Evolutionary conservation across 1,140 invertebrate species (phyloP).

Genomic region (Wiebesia pumilae): DNA sequence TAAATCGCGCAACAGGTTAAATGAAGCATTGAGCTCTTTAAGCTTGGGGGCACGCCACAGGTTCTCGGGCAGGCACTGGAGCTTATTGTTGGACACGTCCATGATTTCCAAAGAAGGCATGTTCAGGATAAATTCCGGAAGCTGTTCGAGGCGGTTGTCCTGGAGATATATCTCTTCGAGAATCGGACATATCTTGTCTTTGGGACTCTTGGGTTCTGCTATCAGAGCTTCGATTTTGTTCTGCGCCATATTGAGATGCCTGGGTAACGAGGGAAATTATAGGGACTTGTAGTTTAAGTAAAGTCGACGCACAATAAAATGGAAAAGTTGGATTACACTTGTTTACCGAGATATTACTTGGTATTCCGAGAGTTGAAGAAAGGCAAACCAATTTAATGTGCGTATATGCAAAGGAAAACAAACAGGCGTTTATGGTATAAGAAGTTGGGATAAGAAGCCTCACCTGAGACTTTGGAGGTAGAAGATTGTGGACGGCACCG

Average conservation of each 20-base stretch:
- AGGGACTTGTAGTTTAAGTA: background rate
- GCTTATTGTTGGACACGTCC: conserved; percentile 95
- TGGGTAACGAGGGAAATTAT: background rate
- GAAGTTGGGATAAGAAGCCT: conserved; percentile 66
- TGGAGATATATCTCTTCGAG: conserved; percentile 93
- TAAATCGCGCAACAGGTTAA: conserved; percentile 91
- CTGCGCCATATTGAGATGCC: conserved; percentile 78
- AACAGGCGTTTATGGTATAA: background rate
- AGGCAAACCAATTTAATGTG: background rate
- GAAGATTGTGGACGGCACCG: conserved; percentile 89
- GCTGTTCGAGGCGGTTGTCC: conserved; percentile 88
- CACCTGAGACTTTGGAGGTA: conserved; percentile 81
- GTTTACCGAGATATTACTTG: background rate
- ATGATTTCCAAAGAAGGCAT: conserved; percentile 87
- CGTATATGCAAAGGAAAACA: background rate
- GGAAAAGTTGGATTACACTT: no score
- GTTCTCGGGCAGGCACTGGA: conserved; percentile 88
- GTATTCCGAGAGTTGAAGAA: background rate
- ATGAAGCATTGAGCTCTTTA: conserved; percentile 91
- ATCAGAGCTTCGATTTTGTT: conserved; percentile 79
- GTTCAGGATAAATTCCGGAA: conserved; percentile 88
- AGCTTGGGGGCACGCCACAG: conserved; percentile 94
- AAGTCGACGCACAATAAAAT: background rate
- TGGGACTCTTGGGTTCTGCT: conserved; percentile 75
- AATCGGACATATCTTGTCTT: conserved; percentile 79